Evolutionary conservation across 2,113 vertebrate genomes (phyloP), one percentile per base, ranked within the genome.

Genomic region (Thermophis baileyi): DNA sequence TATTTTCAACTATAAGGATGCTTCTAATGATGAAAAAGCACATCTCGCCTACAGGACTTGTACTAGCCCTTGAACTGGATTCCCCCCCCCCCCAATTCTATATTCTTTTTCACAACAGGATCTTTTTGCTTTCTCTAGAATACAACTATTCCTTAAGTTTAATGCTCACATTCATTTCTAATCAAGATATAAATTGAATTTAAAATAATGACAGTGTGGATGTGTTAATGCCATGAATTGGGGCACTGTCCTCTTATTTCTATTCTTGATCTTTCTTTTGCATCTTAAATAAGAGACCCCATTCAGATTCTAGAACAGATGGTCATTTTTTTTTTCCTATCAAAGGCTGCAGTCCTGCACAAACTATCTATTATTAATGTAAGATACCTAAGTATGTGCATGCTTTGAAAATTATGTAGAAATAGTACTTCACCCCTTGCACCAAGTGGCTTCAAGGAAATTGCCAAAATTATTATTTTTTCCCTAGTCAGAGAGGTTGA

Each of bases 221-320:
- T 20, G 47, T 4, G 4, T 57, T 24, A 60, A 89, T 25, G 16
- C 16, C 30, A 50, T 51, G 24, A 90, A 40, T 25, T 49, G 40
- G 49, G 25, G 20, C 7, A 35, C 40, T 40, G n/a, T 18, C 47
- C 40, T 16, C 44, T 50, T 81, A 50, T 49, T n/a, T 90, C 20
- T 22, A 53, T 50, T 90, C 89, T 81, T 51, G 47, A 10, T 85
- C 1, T 53, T 91, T 81, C 22, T 25, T 85, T 11, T 35, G 35
- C 25, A 35, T 51, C 6, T 85, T 96, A 94, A 18, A 12, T 96
- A 94, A 94, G 90, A 85, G 94, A 93, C 91, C 93, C 95, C 90
- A 94, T 95, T 95, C 94, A 91, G 87, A 93, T 94, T 95, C 94
- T 91, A 95, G 92, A 96, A 90, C 91, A 96, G 96, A n/a, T 85